Evolutionary conservation across 2,888 invertebrate species (phyloP).

Genomic region (Lymantria dispar): DNA sequence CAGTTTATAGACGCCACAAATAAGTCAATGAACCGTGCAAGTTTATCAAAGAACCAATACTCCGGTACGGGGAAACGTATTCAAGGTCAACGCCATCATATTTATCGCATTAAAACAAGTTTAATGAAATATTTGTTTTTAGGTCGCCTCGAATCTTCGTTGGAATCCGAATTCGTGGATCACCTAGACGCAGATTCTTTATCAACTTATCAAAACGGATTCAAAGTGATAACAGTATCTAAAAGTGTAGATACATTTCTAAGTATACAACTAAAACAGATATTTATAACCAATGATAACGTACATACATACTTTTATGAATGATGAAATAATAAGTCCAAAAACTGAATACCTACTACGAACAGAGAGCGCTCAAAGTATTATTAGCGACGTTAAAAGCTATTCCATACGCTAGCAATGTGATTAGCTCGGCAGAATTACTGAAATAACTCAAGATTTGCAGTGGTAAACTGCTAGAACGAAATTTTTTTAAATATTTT

Average conservation of each 20-base stretch:
- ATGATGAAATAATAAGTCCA: no score
- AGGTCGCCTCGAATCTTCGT: background rate
- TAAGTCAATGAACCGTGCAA: conserved; percentile 1
- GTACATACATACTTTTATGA: no score
- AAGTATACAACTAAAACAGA: no score
- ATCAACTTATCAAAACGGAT: conserved; percentile 1
- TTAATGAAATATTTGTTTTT: background rate
- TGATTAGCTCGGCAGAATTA: no score
- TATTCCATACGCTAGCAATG: no score
- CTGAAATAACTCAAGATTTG: no score
- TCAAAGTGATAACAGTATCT: conserved; percentile 1
- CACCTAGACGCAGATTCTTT: background rate
- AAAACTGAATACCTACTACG: no score
- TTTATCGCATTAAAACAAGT: background rate
- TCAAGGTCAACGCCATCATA: conserved; percentile 4
- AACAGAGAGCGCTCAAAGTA: no score
- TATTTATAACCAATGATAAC: no score
- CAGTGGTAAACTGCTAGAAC: no score
- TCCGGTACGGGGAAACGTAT: background rate
- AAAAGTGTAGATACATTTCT: background rate
- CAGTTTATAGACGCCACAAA: background rate
- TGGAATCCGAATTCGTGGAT: background rate
- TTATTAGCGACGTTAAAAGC: no score
- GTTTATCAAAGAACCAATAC: background rate
- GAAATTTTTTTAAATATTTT: no score